These are phyloP conservation scores for Drosophila imparisetae DNA, from an alignment of 2,888 invertebrate species.

Conservation along the genomic window DNA sequence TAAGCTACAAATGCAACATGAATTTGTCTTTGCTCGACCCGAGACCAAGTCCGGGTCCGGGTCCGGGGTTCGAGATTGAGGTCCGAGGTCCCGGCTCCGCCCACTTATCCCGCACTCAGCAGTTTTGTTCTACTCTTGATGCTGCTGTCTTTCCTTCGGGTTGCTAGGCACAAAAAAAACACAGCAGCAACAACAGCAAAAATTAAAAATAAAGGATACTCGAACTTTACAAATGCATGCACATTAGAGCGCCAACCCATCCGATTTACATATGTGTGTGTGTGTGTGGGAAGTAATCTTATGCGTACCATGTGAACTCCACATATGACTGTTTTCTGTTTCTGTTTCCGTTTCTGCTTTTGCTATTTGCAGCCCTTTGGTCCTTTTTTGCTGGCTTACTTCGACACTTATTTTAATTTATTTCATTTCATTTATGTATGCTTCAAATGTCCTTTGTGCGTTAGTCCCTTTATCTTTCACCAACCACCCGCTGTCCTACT, in stretches of 20 bases:
- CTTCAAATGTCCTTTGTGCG: constrained; percentile 67
- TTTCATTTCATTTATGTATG: constrained; percentile 74
- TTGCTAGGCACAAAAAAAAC: constrained; percentile 54
- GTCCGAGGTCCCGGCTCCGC: constrained; percentile 22
- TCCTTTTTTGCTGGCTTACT: constrained; percentile 68
- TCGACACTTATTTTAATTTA: constrained; percentile 79
- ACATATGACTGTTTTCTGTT: constrained; percentile 44
- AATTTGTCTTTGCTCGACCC: constrained; percentile 73
- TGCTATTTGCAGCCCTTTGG: constrained; percentile 45
- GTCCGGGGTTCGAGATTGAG: not conserved
- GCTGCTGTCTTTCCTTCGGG: constrained; percentile 61
- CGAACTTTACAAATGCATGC: constrained; percentile 81
- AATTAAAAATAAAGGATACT: constrained; percentile 65
- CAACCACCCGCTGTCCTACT: not conserved
- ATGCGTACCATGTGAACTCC: constrained; percentile 71
- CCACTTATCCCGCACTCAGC: constrained; percentile 46
- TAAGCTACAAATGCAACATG: constrained; percentile 80
- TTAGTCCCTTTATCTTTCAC: constrained; percentile 7
- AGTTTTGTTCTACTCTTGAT: constrained; percentile 39
- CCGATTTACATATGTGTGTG: constrained; percentile 33
- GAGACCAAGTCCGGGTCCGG: constrained; percentile 3
- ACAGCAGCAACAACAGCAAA: constrained; percentile 13
- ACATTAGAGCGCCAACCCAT: constrained; percentile 67
- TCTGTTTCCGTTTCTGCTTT: constrained; percentile 13
- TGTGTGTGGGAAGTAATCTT: constrained; percentile 58